Percentiles rank a stretch among this genome's conserved stretches.
Conservation (phyloP, 2,888 invertebrate genomes). For the Diabrotica balteata region DNA sequence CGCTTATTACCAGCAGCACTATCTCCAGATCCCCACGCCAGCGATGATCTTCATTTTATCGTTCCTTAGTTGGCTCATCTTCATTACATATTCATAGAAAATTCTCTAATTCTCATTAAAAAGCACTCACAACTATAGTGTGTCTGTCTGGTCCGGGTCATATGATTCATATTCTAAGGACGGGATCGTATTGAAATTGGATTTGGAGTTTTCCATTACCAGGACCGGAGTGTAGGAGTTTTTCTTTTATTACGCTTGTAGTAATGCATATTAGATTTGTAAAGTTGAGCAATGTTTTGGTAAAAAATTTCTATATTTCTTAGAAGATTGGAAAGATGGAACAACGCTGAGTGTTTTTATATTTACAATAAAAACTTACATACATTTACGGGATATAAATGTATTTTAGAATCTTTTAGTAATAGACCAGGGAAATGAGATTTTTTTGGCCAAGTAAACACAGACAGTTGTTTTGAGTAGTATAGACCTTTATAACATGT, state of each 20-base stretch:
- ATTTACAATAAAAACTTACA: no score
- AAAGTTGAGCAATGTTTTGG: no score
- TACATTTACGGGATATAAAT: no score
- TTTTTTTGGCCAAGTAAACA: no score
- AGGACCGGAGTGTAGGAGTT: background rate
- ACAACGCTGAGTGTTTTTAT: no score
- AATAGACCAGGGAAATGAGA: no score
- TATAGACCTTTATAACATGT: no score
- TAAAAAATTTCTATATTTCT: no score
- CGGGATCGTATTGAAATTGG: slow-evolving; percentile 4
- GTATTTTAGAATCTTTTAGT: no score
- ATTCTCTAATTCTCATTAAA: slow-evolving; percentile 22
- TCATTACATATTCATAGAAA: slow-evolving; percentile 24
- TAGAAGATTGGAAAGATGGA: no score
- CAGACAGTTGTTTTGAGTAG: no score
- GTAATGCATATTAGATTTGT: no score
- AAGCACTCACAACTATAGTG: slow-evolving; percentile 14
- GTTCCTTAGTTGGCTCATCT: slow-evolving; percentile 6
- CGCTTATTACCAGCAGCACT: slow-evolving; percentile 2
- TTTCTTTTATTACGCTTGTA: background rate
- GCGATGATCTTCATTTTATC: slow-evolving; percentile 13
- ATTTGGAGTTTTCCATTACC: background rate
- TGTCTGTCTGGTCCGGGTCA: slow-evolving; percentile 10
- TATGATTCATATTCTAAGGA: slow-evolving; percentile 18
- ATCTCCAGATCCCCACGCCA: background rate